Evolutionary conservation across 92 coral and sea anemone genomes (phyloP), one percentile per base, ranked within the genome.

Genomic region (Diadumene lineata): DNA sequence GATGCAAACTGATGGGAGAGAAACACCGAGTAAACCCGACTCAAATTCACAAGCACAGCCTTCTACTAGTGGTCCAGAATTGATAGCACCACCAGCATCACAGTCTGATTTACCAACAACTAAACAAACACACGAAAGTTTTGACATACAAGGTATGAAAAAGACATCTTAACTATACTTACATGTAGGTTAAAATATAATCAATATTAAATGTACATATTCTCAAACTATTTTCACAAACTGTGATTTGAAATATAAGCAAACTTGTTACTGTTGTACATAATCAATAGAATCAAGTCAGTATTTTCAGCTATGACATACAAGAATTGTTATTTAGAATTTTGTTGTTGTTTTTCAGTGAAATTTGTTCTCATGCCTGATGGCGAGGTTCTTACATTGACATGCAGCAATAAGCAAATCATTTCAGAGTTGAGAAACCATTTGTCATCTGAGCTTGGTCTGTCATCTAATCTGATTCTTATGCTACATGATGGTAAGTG

Each of bases 291-390:
- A n/a, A n/a, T n/a, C n/a, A n/a, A n/a, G n/a, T n/a, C n/a, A n/a
- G n/a, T n/a, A n/a, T n/a, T n/a, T n/a, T n/a, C n/a, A n/a, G n/a
- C n/a, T n/a, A n/a, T n/a, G n/a, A n/a, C n/a, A n/a, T 64, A 30
- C n/a, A 26, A 2, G 4, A 30, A 3, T 3, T 31, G 11, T 64
- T 3, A 21, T 1, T n/a, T 22, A 0, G 1, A 9, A 28, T 9
- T 43, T 19, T 18, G 33, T 68, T 66, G 26, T 24, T 69, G 43
- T 76, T 28, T 76, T 82, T 13, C 67, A 94, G 98, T 94, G 26
- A 92, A 92, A 61, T 88, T 94, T 70, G 86, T 94, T 75, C 81
- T 92, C 25, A 94, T 92, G 97, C 96, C 98, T 10, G 94, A 94
- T 32, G 98, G 97, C 23, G 90, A 87, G 15, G 89, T 94, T 10